Evolutionary conservation across 1,140 invertebrate species (phyloP).

Genomic region (Trachymyrmex cornetzi): DNA sequence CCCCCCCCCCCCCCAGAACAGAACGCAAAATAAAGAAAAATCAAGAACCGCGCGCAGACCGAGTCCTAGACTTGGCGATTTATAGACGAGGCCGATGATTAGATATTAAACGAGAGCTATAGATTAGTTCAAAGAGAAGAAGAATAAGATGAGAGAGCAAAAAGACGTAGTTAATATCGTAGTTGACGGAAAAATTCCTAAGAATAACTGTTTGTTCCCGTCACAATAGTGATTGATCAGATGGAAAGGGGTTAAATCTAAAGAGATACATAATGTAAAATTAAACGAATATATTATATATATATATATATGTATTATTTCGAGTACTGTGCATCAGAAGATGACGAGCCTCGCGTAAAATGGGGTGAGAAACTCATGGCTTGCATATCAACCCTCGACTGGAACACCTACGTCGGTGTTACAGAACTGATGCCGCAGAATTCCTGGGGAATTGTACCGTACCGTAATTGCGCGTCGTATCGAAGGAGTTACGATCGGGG

Average conservation of each 20-base stretch:
- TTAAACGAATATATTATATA: slow-evolving; percentile 21
- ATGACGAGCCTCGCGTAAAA: slow-evolving; percentile 62
- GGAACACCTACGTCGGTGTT: neutral
- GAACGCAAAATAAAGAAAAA: slow-evolving; percentile 2
- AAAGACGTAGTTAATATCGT: slow-evolving; percentile 22
- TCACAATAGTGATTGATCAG: slow-evolving; percentile 38
- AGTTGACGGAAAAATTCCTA: slow-evolving; percentile 16
- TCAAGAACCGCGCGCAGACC: neutral
- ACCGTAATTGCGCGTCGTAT: slow-evolving; percentile 5
- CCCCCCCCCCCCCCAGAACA: neutral
- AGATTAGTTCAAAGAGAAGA: slow-evolving; percentile 9
- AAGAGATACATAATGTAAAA: slow-evolving; percentile 48
- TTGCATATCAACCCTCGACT: slow-evolving; percentile 50
- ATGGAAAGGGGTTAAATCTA: slow-evolving; percentile 75
- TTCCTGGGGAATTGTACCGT: neutral
- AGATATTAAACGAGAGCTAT: neutral
- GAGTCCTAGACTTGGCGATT: slow-evolving; percentile 8
- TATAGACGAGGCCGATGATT: slow-evolving; percentile 25
- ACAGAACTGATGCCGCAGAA: slow-evolving; percentile 12
- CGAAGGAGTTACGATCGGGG: neutral
- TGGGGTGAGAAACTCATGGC: slow-evolving; percentile 17
- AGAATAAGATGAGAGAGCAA: neutral
- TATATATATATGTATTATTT: slow-evolving; percentile 5
- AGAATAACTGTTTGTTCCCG: slow-evolving; percentile 24
- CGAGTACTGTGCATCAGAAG: slow-evolving; percentile 70